phyloP scores from a whole-genome alignment of 2,888 invertebrate species.

The Calameuta pallipes region DNA sequence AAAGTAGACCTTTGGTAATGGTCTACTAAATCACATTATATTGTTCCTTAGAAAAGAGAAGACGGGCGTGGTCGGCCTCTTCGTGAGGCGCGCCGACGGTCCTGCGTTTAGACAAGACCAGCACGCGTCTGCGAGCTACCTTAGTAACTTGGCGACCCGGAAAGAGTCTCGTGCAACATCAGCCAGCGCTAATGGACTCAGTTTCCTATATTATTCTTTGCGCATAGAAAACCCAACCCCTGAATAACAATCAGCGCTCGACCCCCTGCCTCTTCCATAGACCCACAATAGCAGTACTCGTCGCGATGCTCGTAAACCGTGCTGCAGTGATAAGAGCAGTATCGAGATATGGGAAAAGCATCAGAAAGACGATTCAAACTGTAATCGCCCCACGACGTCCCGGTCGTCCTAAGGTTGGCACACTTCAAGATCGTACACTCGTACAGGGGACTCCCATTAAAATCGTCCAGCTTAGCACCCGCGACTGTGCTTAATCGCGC shows the following conservation, averaged over 20 bases:
- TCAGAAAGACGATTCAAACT: not conserved
- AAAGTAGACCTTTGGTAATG: slow-evolving; percentile 62
- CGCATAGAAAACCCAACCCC: too few relatives aligned
- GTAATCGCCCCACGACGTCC: not conserved
- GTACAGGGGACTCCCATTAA: not conserved
- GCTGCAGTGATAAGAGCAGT: too few relatives aligned
- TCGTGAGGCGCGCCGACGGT: slow-evolving; percentile 10
- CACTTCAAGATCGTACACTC: not conserved
- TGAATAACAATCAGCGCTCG: too few relatives aligned
- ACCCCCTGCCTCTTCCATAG: too few relatives aligned
- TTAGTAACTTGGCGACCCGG: not conserved
- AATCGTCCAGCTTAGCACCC: not conserved
- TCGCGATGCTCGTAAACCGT: too few relatives aligned
- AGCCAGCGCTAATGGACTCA: not conserved
- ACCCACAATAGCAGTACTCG: too few relatives aligned
- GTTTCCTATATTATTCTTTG: not conserved
- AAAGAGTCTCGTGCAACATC: not conserved
- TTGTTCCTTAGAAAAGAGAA: slow-evolving; percentile 56
- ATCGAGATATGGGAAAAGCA: not conserved
- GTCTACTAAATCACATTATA: slow-evolving; percentile 64
- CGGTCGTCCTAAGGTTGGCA: not conserved
- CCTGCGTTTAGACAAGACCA: not conserved
- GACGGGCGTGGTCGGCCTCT: slow-evolving; percentile 21
- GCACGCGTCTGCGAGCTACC: not conserved
- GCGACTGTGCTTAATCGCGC: too few relatives aligned